Conservation (phyloP, 2,113 vertebrate genomes). For the Urocolius indicus region DNA sequence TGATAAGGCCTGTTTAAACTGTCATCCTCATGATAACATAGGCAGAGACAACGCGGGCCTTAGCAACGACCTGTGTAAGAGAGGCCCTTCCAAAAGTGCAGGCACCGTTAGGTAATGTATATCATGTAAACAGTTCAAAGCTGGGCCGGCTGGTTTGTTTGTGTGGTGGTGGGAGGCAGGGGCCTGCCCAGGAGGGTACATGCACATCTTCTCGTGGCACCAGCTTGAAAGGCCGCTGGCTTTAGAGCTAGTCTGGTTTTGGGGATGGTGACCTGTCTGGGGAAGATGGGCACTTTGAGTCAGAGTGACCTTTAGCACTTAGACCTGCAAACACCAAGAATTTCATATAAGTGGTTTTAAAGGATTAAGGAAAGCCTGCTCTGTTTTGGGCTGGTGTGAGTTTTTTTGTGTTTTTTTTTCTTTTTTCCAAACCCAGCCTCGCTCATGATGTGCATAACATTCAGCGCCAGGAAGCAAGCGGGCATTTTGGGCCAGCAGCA, state of each 20-base stretch:
- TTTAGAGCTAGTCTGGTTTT: not conserved
- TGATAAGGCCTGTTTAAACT: slow-evolving; percentile 98
- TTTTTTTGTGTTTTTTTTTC: not conserved
- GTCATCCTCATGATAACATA: slow-evolving; percentile 91
- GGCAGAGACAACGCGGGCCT: slow-evolving; percentile 61
- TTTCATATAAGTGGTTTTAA: not conserved
- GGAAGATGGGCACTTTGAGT: not conserved
- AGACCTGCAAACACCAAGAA: slow-evolving; percentile 9
- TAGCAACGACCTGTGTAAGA: slow-evolving; percentile 60
- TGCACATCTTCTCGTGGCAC: not conserved
- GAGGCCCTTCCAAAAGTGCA: slow-evolving; percentile 38
- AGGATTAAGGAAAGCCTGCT: not conserved
- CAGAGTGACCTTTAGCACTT: slow-evolving; percentile 26
- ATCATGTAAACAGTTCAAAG: not conserved
- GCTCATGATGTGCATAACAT: not conserved
- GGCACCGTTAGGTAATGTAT: not conserved
- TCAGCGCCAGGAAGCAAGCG: not conserved
- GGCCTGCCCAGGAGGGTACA: not conserved
- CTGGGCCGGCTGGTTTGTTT: not conserved
- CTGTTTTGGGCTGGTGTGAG: too few species aligned
- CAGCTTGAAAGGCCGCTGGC: not conserved
- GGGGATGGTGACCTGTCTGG: not conserved
- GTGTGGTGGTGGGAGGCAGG: not conserved
- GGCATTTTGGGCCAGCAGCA: not conserved
- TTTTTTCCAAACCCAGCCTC: not conserved